A percentile compares a stretch with the other conserved stretches of the same genome.
Conservation (phyloP, 2,113 vertebrate species). For the Coturnix japonica region DNA sequence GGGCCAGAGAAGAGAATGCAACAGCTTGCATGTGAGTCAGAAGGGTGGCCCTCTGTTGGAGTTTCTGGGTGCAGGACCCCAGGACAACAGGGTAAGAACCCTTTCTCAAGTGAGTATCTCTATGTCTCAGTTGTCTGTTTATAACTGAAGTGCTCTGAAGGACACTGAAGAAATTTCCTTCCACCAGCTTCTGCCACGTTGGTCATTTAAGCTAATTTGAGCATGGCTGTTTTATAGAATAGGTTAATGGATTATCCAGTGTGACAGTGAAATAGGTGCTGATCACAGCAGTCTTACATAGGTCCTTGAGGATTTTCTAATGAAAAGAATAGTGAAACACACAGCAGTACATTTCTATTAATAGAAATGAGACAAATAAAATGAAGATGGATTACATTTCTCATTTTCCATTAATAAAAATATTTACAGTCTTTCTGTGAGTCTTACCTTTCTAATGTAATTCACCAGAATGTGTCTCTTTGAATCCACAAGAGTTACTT, state of each 20-base stretch:
- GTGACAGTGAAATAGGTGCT: neutral
- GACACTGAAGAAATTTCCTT: neutral
- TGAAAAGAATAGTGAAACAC: neutral
- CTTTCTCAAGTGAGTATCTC: neutral
- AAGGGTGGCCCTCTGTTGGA: neutral
- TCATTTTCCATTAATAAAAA: neutral
- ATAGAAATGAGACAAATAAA: neutral
- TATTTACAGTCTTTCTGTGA: neutral
- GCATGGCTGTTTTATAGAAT: neutral
- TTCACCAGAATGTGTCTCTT: neutral
- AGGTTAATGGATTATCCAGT: neutral
- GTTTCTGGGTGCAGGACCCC: neutral
- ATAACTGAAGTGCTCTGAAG: neutral
- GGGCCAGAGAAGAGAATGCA: neutral
- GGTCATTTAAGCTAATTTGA: neutral
- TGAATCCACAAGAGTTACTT: neutral
- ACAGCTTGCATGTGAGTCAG: accelerated
- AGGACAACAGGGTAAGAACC: neutral
- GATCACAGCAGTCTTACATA: neutral
- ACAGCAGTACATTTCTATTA: neutral
- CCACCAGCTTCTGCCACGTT: neutral
- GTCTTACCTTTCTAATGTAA: neutral
- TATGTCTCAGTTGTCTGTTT: neutral
- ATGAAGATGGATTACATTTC: neutral
- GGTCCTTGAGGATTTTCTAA: neutral